These are phyloP conservation scores for Bursaphelenchus okinawaensis DNA, from an alignment of 2,888 invertebrate genomes.

Conservation along the genomic window DNA sequence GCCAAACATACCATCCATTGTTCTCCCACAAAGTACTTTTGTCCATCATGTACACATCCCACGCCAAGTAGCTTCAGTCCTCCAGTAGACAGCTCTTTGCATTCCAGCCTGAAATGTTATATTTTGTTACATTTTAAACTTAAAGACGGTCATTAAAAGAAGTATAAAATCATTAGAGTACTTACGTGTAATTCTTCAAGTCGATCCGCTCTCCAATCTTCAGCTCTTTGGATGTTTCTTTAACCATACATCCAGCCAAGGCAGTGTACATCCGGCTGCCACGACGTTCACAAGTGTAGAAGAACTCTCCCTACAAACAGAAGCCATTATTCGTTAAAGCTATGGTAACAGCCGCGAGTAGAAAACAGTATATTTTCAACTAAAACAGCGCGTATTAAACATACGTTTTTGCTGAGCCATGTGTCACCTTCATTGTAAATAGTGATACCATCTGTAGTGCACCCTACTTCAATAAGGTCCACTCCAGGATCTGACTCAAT, in stretches of 20 bases:
- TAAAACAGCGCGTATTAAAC: too few relatives aligned
- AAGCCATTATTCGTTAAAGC: too few relatives aligned
- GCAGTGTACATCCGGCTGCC: not conserved
- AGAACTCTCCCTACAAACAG: not conserved
- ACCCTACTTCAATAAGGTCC: not conserved
- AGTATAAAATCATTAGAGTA: too few relatives aligned
- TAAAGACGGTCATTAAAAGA: too few relatives aligned
- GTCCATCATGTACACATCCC: not conserved
- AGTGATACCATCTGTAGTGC: not conserved
- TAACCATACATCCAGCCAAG: not conserved
- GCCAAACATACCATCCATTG: not conserved
- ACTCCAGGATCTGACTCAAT: not conserved
- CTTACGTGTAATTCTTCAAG: not conserved
- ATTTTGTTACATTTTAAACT: too few relatives aligned
- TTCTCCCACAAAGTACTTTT: not conserved
- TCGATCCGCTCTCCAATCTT: not conserved
- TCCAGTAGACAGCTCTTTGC: not conserved
- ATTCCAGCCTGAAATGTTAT: not conserved
- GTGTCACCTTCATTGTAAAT: not conserved
- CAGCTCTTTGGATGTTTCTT: not conserved
- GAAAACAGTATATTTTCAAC: too few relatives aligned
- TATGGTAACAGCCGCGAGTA: too few relatives aligned
- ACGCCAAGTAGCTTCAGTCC: not conserved
- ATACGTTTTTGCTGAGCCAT: not conserved
- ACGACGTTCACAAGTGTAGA: not conserved